Evolutionary conservation across 2,888 invertebrate genomes (phyloP), one percentile per base, ranked within the genome.

Genomic region (Steinernema carpocapsae): DNA sequence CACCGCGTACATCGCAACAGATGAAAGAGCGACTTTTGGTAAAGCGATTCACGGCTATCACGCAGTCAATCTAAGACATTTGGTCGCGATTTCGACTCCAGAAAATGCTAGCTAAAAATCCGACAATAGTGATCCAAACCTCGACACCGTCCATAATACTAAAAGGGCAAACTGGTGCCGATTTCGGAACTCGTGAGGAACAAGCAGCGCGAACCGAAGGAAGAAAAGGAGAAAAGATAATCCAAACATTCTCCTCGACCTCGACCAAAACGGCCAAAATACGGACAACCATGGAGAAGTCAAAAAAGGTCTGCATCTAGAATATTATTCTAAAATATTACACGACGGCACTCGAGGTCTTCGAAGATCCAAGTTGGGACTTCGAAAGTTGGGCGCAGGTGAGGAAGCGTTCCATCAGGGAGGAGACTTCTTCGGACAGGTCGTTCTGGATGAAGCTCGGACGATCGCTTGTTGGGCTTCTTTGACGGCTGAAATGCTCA

Each of bases 131-230:
- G n/a, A n/a, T n/a, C n/a, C n/a, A n/a, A n/a, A n/a, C n/a, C n/a
- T n/a, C n/a, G n/a, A n/a, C n/a, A n/a, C n/a, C n/a, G n/a, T n/a
- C n/a, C n/a, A n/a, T n/a, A n/a, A n/a, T n/a, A 92, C 87, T 97
- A 97, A 4, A 92, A 92, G 84, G 97, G 97, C 0, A 92, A 93
- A 76, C 93, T 94, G 88, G 92, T 97, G 83, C 94, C 94, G 0
- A 92, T 96, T 83, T 92, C 93, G 0, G 93, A 94, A 87, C 89
- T 97, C 73, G 94, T 96, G 2, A 90, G 95, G 79, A 95, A 94
- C 88, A 93, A 93, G 87, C 94, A 94, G 84, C 24, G 81, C 82
- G n/a, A 59, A 82, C 14, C 71, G 82, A 22, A 73, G 84, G 56
- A 84, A 83, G 75, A 82, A 86, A 76, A 84, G 85, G 24, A 77